phyloP scores from a whole-genome alignment of 2,797 vertebrate genomes.

The Sphaeramia orbicularis region DNA sequence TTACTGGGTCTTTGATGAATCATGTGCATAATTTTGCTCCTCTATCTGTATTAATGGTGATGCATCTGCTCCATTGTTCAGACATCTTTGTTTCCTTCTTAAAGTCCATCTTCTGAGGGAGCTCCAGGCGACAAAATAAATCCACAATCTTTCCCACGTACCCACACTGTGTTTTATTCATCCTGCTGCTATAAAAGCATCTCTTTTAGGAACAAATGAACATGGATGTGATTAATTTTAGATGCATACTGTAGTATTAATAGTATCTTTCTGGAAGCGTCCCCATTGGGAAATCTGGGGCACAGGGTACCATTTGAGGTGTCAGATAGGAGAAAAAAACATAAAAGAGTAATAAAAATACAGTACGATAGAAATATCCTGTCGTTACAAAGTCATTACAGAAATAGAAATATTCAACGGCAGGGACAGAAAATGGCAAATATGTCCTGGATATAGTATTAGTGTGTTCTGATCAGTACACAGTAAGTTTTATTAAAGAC shows the following conservation, averaged over 20 bases:
- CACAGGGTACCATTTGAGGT: constrained; percentile 27
- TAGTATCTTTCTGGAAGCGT: constrained; percentile 40
- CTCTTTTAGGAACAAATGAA: constrained; percentile 18
- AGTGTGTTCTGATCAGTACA: too few relatives aligned
- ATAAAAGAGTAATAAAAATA: constrained; percentile 14
- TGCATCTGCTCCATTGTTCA: too few relatives aligned
- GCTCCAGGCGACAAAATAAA: background rate
- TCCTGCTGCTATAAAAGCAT: constrained; percentile 3
- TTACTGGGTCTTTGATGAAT: too few relatives aligned
- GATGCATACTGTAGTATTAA: constrained; percentile 47
- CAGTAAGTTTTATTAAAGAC: too few relatives aligned
- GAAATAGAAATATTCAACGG: background rate
- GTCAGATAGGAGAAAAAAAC: constrained; percentile 24
- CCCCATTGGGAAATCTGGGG: constrained; percentile 38
- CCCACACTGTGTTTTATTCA: background rate
- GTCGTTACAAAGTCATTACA: background rate
- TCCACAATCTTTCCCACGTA: background rate
- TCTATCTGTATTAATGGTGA: too few relatives aligned
- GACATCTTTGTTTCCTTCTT: too few relatives aligned
- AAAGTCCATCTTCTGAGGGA: background rate
- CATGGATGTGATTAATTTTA: constrained; percentile 26
- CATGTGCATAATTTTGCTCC: too few relatives aligned
- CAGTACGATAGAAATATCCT: constrained; percentile 21
- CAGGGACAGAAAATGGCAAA: too few relatives aligned
- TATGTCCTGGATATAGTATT: too few relatives aligned